Evolutionary conservation across 2,797 vertebrate genomes (phyloP).

Genomic region (Rhynchonycteris naso): DNA sequence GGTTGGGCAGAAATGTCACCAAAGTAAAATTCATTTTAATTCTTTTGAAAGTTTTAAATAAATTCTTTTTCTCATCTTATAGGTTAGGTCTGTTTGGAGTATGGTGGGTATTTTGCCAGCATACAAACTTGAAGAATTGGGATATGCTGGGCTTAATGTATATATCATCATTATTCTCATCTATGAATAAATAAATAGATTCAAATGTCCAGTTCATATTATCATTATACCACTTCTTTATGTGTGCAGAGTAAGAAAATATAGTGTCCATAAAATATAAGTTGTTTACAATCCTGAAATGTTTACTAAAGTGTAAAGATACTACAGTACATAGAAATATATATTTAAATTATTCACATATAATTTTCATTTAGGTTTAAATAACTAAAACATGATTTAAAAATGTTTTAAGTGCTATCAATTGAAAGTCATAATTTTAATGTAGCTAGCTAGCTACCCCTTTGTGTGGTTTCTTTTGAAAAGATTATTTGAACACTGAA

Average conservation of each 20-base stretch:
- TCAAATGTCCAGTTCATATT: neutral
- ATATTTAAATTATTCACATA: constrained; percentile 38
- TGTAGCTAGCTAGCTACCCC: neutral
- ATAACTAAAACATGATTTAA: neutral
- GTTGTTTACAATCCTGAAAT: neutral
- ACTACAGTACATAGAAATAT: neutral
- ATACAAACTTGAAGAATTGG: neutral
- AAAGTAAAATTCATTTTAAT: constrained; percentile 38
- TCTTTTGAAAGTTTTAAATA: neutral
- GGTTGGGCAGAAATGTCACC: constrained; percentile 13
- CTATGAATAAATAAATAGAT: neutral
- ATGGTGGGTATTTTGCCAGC: constrained; percentile 17
- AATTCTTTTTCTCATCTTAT: constrained; percentile 36
- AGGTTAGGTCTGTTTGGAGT: neutral
- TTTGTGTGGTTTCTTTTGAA: constrained; percentile 5
- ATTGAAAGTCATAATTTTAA: constrained; percentile 6
- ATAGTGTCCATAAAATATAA: neutral
- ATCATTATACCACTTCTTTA: neutral
- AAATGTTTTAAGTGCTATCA: neutral
- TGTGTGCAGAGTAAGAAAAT: neutral
- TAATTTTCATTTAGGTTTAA: constrained; percentile 16
- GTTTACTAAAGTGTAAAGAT: neutral
- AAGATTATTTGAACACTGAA: constrained; percentile 22
- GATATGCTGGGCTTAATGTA: constrained; percentile 2
- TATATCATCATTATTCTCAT: neutral